A percentile compares a stretch with the other conserved stretches of the same genome.
Conservation (phyloP, 2,888 invertebrate genomes). For the Nasonovia ribisnigri region DNA sequence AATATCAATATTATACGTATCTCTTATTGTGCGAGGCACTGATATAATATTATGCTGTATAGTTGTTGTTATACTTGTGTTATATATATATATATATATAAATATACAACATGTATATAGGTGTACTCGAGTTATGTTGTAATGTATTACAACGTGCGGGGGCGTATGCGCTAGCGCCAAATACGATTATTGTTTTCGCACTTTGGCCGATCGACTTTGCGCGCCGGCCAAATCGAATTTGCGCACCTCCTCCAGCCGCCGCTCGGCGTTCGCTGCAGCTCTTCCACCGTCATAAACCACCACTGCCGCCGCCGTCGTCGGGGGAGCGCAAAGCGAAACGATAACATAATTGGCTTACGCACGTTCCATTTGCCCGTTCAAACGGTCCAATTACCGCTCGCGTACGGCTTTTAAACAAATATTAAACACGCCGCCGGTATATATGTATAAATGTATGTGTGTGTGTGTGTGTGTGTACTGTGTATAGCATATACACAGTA, state of each 20-base stretch:
- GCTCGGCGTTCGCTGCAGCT: neutral
- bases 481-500: too few species aligned
- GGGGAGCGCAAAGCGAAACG: constrained; percentile 57
- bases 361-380: constrained; percentile 58
- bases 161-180: constrained; percentile 33
- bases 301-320: neutral
- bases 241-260: neutral
- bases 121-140: neutral
- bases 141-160: neutral
- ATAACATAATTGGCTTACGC: constrained; percentile 57
- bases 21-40: neutral
- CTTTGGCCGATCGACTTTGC: constrained; percentile 42
- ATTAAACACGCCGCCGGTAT: constrained; percentile 46
- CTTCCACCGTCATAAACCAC: neutral
- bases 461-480: neutral
- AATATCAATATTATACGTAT: neutral
- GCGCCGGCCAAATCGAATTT: constrained; percentile 59
- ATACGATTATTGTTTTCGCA: constrained; percentile 60
- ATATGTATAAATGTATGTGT: neutral
- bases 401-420: constrained; percentile 64
- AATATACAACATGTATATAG: neutral
- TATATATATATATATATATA: too few species aligned
- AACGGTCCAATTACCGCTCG: constrained; percentile 64
- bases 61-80: neutral
- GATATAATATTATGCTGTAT: neutral